phyloP scores from a whole-genome alignment of 2,113 vertebrate species.

The Ornithorhynchus anatinus region DNA sequence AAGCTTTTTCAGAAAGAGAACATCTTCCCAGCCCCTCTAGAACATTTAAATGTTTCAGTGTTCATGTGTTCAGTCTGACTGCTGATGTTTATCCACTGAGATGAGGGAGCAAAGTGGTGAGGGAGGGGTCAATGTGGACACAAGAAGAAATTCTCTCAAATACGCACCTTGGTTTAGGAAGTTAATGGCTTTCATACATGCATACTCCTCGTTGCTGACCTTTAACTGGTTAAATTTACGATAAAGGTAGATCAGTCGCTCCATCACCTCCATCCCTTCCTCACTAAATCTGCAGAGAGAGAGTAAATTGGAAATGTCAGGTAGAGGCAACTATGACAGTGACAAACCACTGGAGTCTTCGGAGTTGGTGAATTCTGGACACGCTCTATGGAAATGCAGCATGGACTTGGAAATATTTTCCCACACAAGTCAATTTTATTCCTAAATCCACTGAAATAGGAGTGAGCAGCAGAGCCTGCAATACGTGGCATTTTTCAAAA shows the following conservation, averaged over 20 bases:
- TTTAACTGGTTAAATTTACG: slow-evolving; percentile 95
- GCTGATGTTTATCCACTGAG: background rate
- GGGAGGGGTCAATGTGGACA: background rate
- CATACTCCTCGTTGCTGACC: slow-evolving; percentile 97
- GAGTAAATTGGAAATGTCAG: no score
- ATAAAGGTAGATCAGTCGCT: slow-evolving; percentile 95
- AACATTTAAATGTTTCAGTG: background rate
- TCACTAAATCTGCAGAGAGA: slow-evolving; percentile 83
- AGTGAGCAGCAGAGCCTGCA: no score
- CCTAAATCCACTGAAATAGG: no score
- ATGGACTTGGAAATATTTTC: no score
- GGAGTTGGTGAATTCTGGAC: no score
- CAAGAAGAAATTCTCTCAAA: fast-evolving
- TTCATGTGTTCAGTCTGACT: fast-evolving
- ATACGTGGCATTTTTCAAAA: no score
- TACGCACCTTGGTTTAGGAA: slow-evolving; percentile 96
- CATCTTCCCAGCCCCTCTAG: no score
- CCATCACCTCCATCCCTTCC: slow-evolving; percentile 98
- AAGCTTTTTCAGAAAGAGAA: slow-evolving; percentile 22
- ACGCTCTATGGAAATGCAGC: no score
- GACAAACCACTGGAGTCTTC: no score
- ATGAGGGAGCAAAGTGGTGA: background rate
- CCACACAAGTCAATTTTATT: no score
- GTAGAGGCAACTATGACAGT: no score
- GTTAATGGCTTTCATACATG: slow-evolving; percentile 99